phyloP scores from a whole-genome alignment of 1,140 invertebrate species.

The Coptotermes formosanus region DNA sequence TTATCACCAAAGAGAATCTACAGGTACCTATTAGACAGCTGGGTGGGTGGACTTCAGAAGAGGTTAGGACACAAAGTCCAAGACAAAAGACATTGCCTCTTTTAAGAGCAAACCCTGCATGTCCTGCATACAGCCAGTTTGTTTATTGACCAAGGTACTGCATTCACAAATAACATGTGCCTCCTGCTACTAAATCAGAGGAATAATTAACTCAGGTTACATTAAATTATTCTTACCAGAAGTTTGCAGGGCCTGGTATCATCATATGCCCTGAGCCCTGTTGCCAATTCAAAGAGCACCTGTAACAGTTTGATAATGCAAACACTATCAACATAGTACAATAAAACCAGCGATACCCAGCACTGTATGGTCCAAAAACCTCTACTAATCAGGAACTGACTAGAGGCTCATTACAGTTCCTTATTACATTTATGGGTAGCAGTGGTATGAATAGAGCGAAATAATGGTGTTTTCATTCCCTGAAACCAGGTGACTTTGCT shows the following conservation, averaged over 20 bases:
- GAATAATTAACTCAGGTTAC: constrained; percentile 1
- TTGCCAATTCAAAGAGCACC: constrained; percentile 80
- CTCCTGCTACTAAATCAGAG: neutral
- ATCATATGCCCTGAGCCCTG: constrained; percentile 66
- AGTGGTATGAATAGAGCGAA: too few relatives aligned
- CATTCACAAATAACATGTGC: neutral
- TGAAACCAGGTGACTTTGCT: too few relatives aligned
- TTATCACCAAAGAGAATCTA: too few relatives aligned
- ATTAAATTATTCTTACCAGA: constrained; percentile 42
- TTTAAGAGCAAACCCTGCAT: neutral
- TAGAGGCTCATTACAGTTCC: too few relatives aligned
- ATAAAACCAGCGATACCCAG: too few relatives aligned
- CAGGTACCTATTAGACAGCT: constrained; percentile 10
- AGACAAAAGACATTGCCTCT: neutral
- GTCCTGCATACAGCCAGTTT: neutral
- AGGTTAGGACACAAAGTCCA: neutral
- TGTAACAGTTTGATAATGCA: constrained; percentile 33
- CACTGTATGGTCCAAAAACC: too few relatives aligned
- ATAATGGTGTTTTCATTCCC: too few relatives aligned
- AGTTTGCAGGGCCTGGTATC: constrained; percentile 50
- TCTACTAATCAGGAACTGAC: too few relatives aligned
- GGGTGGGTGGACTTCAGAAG: neutral
- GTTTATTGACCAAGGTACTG: neutral
- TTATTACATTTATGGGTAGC: too few relatives aligned
- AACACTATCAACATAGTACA: neutral